phyloP scores from a whole-genome alignment of 1,140 invertebrate genomes.

The Papilio xuthus region DNA sequence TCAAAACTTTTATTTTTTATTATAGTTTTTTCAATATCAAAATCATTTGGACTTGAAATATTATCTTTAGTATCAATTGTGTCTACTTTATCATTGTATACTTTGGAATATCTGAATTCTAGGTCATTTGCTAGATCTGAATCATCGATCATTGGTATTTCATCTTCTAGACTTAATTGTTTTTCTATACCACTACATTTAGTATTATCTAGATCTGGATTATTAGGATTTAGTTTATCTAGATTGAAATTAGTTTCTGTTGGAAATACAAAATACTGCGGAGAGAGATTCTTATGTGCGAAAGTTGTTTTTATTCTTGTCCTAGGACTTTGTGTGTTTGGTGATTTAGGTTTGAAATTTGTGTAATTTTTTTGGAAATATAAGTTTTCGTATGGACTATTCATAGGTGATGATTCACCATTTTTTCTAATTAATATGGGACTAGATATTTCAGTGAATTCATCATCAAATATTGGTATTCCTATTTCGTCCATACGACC shows the following conservation, averaged over 20 bases:
- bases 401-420: conserved; percentile 67
- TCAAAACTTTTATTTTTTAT: conserved; percentile 76
- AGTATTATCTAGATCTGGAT: conserved; percentile 32
- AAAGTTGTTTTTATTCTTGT: conserved; percentile 85
- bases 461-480: conserved; percentile 69
- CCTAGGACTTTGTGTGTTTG: conserved; percentile 81
- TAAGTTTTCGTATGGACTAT: conserved; percentile 82
- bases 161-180: conserved; percentile 78
- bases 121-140: conserved; percentile 74
- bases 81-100: conserved; percentile 61
- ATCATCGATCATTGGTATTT: conserved; percentile 81
- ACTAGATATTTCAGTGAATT: conserved; percentile 72
- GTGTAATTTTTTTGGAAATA: conserved; percentile 67
- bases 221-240: conserved; percentile 34
- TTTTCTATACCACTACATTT: conserved; percentile 76
- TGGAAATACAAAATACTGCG: conserved; percentile 80
- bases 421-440: conserved; percentile 75
- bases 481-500: conserved; percentile 76
- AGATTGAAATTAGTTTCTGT: conserved; percentile 58
- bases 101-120: conserved; percentile 77
- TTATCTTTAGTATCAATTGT: conserved; percentile 37
- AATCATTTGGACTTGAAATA: conserved; percentile 33
- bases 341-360: conserved; percentile 80
- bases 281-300: conserved; percentile 76
- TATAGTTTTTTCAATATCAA: conserved; percentile 46